Percentiles rank a stretch among this genome's conserved stretches.
These are phyloP conservation scores for Hucho hucho DNA, from an alignment of 2,113 vertebrate genomes.

Conservation along the genomic window DNA sequence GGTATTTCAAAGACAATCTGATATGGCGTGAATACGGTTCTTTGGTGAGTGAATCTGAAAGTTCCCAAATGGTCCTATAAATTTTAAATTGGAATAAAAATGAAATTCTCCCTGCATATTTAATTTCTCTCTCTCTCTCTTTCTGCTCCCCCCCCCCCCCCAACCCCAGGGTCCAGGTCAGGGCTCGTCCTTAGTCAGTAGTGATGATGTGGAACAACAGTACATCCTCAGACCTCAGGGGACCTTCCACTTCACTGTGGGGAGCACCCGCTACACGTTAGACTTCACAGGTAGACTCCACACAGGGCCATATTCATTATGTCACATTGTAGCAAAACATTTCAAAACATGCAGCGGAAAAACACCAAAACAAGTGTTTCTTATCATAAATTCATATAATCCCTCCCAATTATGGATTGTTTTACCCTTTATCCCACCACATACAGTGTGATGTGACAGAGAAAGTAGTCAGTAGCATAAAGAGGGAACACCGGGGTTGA, in stretches of 20 bases:
- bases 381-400: no score
- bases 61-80: neutral
- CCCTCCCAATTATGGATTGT: no score
- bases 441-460: no score
- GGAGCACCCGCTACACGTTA: slow-evolving; percentile 26
- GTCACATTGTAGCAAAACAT: neutral
- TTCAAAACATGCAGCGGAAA: neutral
- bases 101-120: neutral
- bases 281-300: slow-evolving; percentile 52
- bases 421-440: no score
- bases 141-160: neutral
- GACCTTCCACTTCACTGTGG: slow-evolving; percentile 47
- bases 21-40: slow-evolving; percentile 66
- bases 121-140: no score
- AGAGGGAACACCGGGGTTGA: no score
- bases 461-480: no score
- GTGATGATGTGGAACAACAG: slow-evolving; percentile 48
- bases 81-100: neutral
- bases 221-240: slow-evolving; percentile 39
- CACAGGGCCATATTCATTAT: neutral
- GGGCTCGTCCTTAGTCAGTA: slow-evolving; percentile 42
- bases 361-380: no score
- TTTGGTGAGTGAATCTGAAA: slow-evolving; percentile 34
- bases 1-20: slow-evolving; percentile 64
- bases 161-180: slow-evolving; percentile 27